These are phyloP conservation scores for Thyatira batis DNA, from an alignment of 2,888 invertebrate genomes.

Conservation along the genomic window DNA sequence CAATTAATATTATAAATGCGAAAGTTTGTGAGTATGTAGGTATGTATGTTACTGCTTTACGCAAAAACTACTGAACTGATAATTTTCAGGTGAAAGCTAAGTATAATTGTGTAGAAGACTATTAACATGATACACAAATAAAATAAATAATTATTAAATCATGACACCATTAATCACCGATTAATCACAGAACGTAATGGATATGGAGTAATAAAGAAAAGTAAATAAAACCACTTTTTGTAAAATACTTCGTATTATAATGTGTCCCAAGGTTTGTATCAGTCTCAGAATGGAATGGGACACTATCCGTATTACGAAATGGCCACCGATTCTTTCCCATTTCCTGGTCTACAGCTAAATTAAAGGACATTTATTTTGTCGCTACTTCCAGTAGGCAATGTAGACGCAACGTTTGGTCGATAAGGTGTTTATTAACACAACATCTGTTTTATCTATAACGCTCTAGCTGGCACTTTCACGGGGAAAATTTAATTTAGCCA, in stretches of 20 bases:
- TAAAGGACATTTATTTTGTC: conserved; percentile 51
- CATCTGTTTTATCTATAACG: conserved; percentile 36
- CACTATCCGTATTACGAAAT: conserved; percentile 39
- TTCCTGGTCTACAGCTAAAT: conserved; percentile 45
- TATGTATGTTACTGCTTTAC: too few species aligned
- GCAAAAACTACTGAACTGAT: too few species aligned
- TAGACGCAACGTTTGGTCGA: conserved; percentile 30
- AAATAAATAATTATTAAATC: too few species aligned
- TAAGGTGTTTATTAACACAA: conserved; percentile 42
- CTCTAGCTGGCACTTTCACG: conserved; percentile 15
- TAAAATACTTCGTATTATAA: not conserved
- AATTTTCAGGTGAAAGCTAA: too few species aligned
- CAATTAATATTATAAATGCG: too few species aligned
- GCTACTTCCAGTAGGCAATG: conserved; percentile 31
- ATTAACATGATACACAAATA: too few species aligned
- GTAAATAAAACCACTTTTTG: not conserved
- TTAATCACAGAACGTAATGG: not conserved
- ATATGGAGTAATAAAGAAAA: too few species aligned
- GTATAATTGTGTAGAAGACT: too few species aligned
- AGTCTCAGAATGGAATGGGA: conserved; percentile 26
- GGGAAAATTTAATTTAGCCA: conserved; percentile 22
- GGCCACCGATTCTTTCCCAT: conserved; percentile 37
- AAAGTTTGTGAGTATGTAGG: too few species aligned
- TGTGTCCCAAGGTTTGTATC: conserved; percentile 13
- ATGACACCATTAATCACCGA: too few species aligned